Evolutionary conservation across 1,140 invertebrate genomes (phyloP).

Genomic region (Caenorhabditis latens): DNA sequence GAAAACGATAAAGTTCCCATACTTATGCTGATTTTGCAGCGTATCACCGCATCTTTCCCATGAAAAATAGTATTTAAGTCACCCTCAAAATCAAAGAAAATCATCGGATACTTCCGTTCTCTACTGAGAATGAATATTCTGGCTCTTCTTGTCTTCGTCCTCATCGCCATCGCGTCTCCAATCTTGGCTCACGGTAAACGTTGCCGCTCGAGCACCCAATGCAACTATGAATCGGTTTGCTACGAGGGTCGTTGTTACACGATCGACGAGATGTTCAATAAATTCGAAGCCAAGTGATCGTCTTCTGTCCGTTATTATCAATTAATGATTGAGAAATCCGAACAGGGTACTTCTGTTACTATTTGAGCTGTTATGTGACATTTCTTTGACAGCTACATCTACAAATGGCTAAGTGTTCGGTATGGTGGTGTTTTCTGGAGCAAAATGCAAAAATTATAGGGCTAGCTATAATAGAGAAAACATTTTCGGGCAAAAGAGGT

Average conservation of each 20-base stretch:
- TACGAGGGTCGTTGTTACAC: slow-evolving; percentile 14
- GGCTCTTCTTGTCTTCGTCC: not conserved
- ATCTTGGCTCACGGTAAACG: not conserved
- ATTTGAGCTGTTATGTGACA: too few species aligned
- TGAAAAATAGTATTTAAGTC: not conserved
- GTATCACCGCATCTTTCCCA: too few species aligned
- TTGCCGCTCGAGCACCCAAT: not conserved
- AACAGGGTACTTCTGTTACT: not conserved
- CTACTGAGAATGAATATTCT: slow-evolving; percentile 5
- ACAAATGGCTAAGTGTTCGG: too few species aligned
- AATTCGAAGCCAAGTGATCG: not conserved
- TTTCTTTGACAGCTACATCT: too few species aligned
- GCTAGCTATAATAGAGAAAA: too few species aligned
- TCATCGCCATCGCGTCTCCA: not conserved
- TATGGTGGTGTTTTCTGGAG: too few species aligned
- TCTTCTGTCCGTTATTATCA: not conserved
- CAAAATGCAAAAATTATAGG: too few species aligned
- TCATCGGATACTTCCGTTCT: not conserved
- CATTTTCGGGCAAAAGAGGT: too few species aligned
- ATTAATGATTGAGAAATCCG: not conserved
- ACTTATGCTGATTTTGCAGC: not conserved
- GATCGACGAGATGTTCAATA: slow-evolving; percentile 3
- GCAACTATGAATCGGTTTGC: not conserved
- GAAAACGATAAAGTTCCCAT: not conserved
- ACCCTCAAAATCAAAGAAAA: not conserved